These are phyloP conservation scores for Atherix ibis DNA, from an alignment of 2,888 invertebrate species.

Conservation along the genomic window DNA sequence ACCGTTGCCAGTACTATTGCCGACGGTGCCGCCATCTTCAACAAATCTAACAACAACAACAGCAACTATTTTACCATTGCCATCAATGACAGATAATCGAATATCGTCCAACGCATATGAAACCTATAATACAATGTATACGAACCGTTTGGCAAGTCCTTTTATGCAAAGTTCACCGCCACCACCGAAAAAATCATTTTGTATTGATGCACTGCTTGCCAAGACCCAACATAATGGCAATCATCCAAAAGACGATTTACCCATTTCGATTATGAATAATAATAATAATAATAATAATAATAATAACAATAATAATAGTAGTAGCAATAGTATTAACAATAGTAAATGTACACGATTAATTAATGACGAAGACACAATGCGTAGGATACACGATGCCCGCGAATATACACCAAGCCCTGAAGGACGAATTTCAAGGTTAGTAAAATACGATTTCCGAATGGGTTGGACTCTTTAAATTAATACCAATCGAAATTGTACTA, in stretches of 20 bases:
- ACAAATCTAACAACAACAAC: too few species aligned
- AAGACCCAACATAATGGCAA: constrained; percentile 32
- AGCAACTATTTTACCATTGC: constrained; percentile 9
- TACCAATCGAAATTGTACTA: too few species aligned
- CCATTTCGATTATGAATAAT: constrained; percentile 16
- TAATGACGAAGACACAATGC: constrained; percentile 28
- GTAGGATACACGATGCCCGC: constrained; percentile 26
- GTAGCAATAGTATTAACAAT: not conserved
- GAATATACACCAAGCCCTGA: constrained; percentile 33
- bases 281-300: too few species aligned
- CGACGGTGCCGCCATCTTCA: constrained; percentile 5
- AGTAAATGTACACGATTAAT: constrained; percentile 18
- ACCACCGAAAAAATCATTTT: constrained; percentile 57
- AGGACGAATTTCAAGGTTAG: constrained; percentile 31
- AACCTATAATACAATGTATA: constrained; percentile 8
- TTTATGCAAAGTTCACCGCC: constrained; percentile 10
- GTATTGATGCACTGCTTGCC: constrained; percentile 76
- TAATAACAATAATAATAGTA: too few species aligned
- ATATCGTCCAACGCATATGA: constrained; percentile 10
- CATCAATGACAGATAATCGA: constrained; percentile 9
- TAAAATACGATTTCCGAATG: too few species aligned
- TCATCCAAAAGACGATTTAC: constrained; percentile 1
- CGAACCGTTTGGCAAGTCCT: constrained; percentile 4
- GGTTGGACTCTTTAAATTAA: too few species aligned
- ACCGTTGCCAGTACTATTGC: constrained; percentile 4